Base-by-base conservation (phyloP, 2,113 vertebrate genomes). In the Uria aalge region DNA sequence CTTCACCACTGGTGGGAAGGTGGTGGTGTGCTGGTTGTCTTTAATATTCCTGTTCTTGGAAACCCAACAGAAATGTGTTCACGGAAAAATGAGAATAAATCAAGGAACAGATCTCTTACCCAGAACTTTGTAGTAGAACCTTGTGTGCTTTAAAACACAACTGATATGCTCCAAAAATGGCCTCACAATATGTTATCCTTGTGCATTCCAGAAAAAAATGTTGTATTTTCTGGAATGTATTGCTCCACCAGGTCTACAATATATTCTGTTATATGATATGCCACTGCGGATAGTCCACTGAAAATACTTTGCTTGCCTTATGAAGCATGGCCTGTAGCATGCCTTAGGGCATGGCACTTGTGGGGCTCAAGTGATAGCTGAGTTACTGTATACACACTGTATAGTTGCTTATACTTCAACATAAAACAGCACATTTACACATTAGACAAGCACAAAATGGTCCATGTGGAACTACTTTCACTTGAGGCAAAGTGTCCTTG, bases 311-410 rank as follows among this genome's bases (percentile, higher is more conserved):
- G 40, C 85, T 97, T 94, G 60, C 90, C 29, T 85, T 92, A 73
- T 93, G 97, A 98, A 93, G 50, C 74, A 94, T 77, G 82, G 96
- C 97, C 96, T 15, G 21, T 89, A 91, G 98, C 96, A 95, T 22
- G 97, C 97, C 96, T 97, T 78, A 88, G 85, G 97, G 97, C 96
- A 96, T 72, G 89, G 79, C 80, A 90, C 97, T 96, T 97, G 75
- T 85, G 92, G 93, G 92, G 87, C 83, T 94, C 85, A 90, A 91
- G 55, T 73, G 92, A 91, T 94, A 90, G 95, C 82, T 79, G 79
- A 97, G 84, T 75, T 96, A 67, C 82, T 92, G 52, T 92, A 90
- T 91, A 85, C 27, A 24, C 62, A 68, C 57, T 20, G 11, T 94
- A 84, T 68, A 92, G 88, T 82, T 91, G 84, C 86, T 95, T 87